phyloP scores from a whole-genome alignment of 2,113 vertebrate genomes.

The Corynorhinus townsendii region DNA sequence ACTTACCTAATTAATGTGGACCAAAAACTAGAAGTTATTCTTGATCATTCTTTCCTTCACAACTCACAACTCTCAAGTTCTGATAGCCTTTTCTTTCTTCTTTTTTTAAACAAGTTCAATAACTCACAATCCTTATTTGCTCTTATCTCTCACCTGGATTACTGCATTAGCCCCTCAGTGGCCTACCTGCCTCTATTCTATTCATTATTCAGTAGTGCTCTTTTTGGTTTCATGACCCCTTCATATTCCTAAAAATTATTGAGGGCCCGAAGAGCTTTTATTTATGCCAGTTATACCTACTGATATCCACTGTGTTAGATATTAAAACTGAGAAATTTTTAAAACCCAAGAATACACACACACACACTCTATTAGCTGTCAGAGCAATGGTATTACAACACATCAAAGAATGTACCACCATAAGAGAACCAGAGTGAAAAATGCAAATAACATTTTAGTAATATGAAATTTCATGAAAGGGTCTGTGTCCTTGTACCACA shows the following conservation, averaged over 20 bases:
- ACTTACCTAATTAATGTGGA: neutral
- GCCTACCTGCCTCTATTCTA: neutral
- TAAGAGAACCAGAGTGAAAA: conserved; percentile 9
- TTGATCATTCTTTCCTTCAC: neutral
- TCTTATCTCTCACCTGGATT: neutral
- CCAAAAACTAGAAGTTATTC: neutral
- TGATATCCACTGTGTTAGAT: neutral
- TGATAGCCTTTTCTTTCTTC: neutral
- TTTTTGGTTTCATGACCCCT: neutral
- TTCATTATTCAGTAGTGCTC: neutral
- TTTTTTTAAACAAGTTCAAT: neutral
- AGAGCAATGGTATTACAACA: neutral
- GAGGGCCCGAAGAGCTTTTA: neutral
- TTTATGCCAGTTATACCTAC: neutral
- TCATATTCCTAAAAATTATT: neutral
- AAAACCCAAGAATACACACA: neutral
- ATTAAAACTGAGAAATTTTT: conserved; percentile 20
- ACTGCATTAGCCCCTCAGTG: neutral
- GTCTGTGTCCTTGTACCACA: neutral
- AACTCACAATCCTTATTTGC: neutral
- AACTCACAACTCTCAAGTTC: neutral
- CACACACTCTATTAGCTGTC: neutral
- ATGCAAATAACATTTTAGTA: neutral
- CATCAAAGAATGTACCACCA: neutral
- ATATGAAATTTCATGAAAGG: neutral